Percentiles rank a stretch among this genome's conserved stretches.
phyloP scores from a whole-genome alignment of 1,140 invertebrate species.

The Xylocopa sonorina region DNA sequence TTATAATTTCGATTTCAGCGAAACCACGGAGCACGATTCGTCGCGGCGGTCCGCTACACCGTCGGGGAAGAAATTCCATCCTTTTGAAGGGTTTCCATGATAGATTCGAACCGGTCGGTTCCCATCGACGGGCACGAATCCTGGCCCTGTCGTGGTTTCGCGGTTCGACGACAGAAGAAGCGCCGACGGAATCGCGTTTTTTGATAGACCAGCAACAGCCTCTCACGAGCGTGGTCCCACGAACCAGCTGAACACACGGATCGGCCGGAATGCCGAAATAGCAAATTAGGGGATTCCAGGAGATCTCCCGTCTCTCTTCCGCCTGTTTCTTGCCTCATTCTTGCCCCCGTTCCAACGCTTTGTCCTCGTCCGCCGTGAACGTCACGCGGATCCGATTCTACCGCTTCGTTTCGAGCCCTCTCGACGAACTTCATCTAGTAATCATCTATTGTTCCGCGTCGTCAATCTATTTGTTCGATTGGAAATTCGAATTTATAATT shows the following conservation, averaged over 20 bases:
- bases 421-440: slow-evolving; percentile 25
- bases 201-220: slow-evolving; percentile 75
- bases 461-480: too few species aligned
- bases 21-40: background rate
- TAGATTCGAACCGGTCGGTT: slow-evolving; percentile 42
- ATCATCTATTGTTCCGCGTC: slow-evolving; percentile 7
- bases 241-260: slow-evolving; percentile 62
- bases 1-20: background rate
- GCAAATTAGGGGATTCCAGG: slow-evolving; percentile 80
- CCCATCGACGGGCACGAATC: slow-evolving; percentile 3
- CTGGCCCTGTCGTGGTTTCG: background rate
- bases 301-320: slow-evolving; percentile 58
- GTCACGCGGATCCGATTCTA: slow-evolving; percentile 8
- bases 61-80: slow-evolving; percentile 8
- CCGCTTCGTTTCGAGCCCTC: background rate
- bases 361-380: slow-evolving; percentile 21
- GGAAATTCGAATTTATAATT: too few species aligned
- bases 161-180: slow-evolving; percentile 45
- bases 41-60: background rate
- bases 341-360: slow-evolving; percentile 38
- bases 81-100: slow-evolving; percentile 37
- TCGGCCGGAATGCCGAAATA: slow-evolving; percentile 78
- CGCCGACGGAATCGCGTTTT: slow-evolving; percentile 73
- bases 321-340: slow-evolving; percentile 41
- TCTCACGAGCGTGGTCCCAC: slow-evolving; percentile 75